Evolutionary conservation across 2,888 invertebrate species (phyloP).

Genomic region (Acanthoscelides obtectus): DNA sequence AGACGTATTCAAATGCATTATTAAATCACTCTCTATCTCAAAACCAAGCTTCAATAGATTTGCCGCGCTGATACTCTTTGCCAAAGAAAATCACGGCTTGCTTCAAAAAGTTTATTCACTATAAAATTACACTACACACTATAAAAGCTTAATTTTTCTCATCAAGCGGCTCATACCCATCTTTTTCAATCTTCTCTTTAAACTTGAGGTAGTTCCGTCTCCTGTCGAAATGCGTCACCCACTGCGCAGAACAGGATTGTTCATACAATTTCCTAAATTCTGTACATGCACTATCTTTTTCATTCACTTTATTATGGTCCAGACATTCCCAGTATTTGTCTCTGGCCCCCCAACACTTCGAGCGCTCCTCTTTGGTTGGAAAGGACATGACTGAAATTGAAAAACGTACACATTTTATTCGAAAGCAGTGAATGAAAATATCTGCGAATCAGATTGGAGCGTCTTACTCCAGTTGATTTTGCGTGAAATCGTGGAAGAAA

Average conservation of each 20-base stretch:
- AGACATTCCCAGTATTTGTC: conserved; percentile 90
- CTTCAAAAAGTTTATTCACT: background rate
- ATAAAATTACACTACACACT: conserved; percentile 3
- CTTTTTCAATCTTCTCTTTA: conserved; percentile 80
- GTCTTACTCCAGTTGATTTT: background rate
- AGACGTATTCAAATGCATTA: conserved; percentile 1
- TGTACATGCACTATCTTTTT: conserved; percentile 61
- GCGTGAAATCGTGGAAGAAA: too few relatives aligned
- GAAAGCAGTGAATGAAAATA: background rate
- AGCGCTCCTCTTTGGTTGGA: conserved; percentile 72
- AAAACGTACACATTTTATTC: background rate
- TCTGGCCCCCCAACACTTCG: conserved; percentile 78
- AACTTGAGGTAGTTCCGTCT: conserved; percentile 83
- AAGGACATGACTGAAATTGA: conserved; percentile 62
- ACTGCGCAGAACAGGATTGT: conserved; percentile 72
- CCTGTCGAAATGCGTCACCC: conserved; percentile 93
- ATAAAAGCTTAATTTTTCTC: conserved; percentile 38
- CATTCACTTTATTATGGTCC: conserved; percentile 56
- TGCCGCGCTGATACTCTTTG: background rate
- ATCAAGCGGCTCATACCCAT: conserved; percentile 78
- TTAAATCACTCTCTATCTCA: background rate
- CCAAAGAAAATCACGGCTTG: background rate
- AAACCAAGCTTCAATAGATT: too few relatives aligned
- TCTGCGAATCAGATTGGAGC: background rate
- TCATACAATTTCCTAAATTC: conserved; percentile 71